Evolutionary conservation across 2,888 invertebrate species (phyloP).

Genomic region (Muschampia plurimacula): DNA sequence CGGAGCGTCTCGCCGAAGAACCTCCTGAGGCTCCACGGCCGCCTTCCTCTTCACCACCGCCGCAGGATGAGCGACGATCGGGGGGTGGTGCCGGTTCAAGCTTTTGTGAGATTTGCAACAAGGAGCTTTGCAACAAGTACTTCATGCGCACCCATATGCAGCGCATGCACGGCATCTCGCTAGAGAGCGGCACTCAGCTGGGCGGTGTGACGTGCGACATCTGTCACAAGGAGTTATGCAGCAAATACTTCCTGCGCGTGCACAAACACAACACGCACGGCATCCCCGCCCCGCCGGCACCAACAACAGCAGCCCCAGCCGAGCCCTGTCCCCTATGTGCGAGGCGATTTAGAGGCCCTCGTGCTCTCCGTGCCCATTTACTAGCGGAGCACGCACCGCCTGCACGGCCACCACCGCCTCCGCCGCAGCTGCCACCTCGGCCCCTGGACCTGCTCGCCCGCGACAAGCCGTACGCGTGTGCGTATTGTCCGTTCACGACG

Average conservation of each 20-base stretch:
- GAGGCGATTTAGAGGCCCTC: conserved; percentile 94
- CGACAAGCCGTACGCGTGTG: conserved; percentile 94
- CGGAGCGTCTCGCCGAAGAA: conserved; percentile 76
- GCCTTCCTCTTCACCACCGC: conserved; percentile 71
- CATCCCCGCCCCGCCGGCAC: conserved; percentile 93
- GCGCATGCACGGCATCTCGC: conserved; percentile 98
- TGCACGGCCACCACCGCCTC: conserved; percentile 72
- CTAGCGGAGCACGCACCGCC: conserved; percentile 93
- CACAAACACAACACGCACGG: conserved; percentile 99
- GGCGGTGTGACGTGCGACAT: conserved; percentile 98
- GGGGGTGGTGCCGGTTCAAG: conserved; percentile 88
- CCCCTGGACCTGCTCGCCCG: conserved; percentile 85
- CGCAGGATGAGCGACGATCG: conserved; percentile 82
- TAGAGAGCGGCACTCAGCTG: conserved; percentile 96
- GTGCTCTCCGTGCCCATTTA: conserved; percentile 95
- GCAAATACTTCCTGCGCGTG: conserved; percentile 98
- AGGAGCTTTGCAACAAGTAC: conserved; percentile 99
- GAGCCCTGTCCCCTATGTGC: conserved; percentile 92
- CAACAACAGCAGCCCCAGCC: conserved; percentile 76
- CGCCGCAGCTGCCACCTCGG: conserved; percentile 73
- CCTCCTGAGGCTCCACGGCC: conserved; percentile 64
- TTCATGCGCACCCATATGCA: conserved; percentile 99
- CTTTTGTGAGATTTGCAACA: conserved; percentile 99
- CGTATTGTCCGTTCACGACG: conserved; percentile 95
- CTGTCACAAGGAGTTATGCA: conserved; percentile 99